Evolutionary conservation across 2,888 invertebrate genomes (phyloP), one percentile per base, ranked within the genome.

Genomic region (Zaprionus lineosus): DNA sequence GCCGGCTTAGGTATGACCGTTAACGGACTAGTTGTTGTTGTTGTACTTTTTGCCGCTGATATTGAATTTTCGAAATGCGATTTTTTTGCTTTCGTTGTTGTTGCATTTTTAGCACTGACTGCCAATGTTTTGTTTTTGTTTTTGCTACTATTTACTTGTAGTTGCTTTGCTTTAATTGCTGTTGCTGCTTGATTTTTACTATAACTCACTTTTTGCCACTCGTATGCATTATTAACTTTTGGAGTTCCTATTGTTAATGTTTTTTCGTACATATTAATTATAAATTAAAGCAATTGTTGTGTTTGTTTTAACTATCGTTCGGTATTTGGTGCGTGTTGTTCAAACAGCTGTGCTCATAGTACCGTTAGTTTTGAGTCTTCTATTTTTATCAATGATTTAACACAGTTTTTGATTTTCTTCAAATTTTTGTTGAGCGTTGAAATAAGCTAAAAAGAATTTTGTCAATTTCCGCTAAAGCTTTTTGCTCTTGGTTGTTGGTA

Each of bases 161-260:
- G n/a, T 64, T 55, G 40, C 48, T 34, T 46, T 56, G 63, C 53
- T 57, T 41, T 34, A 47, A 18, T 8, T 43, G 59, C 11, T 59
- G 67, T 53, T 43, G 62, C 36, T 36, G 69, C 28, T 56, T 46
- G 79, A 43, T 74, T 86, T 86, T 84, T 86, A 53, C 44, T 74
- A 56, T 84, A 84, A 63, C 72, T 84, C 66, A 88, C 88, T 81
- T 74, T 79, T 76, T 88, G 79, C 88, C 88, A 88, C 77, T 75
- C 81, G 69, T 88, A 75, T 73, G 79, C 77, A 71, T 82, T 79
- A 79, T 81, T 83, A 83, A 79, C 81, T 76, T 76, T 82, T 50
- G 81, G 50, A 79, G 71, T 82, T 81, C 81, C 81, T 76, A 64
- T 73, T 65, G 51, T 74, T 71, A 83, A 64, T 70, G 84, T 71